Percentiles rank a stretch among this genome's conserved stretches.
phyloP scores from a whole-genome alignment of 2,888 invertebrate genomes.

The Cristatella mucedo region DNA sequence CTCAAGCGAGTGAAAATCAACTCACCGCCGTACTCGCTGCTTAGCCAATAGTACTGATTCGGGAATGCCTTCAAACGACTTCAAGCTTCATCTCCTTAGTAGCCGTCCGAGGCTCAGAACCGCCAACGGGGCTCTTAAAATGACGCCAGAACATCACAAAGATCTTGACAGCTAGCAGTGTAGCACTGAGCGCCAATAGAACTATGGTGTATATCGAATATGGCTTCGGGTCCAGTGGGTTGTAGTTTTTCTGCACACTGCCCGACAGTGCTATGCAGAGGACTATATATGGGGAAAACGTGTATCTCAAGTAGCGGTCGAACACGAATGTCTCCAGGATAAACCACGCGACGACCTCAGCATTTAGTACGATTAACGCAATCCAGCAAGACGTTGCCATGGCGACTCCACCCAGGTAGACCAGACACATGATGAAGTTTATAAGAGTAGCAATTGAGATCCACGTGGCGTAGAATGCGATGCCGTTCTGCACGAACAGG shows the following conservation, averaged over 20 bases:
- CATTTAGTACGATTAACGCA: conserved; percentile 18
- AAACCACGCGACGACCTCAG: conserved; percentile 20
- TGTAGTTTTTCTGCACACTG: conserved; percentile 20
- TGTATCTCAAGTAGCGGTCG: conserved; percentile 26
- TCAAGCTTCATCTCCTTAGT: no score
- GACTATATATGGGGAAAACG: conserved; percentile 27
- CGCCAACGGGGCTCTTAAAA: no score
- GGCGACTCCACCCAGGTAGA: conserved; percentile 15
- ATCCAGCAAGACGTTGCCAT: conserved; percentile 18
- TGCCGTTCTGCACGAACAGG: conserved; percentile 25
- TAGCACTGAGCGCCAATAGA: conserved; percentile 15
- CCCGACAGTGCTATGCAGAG: conserved; percentile 24
- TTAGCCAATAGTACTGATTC: no score
- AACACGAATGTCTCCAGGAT: conserved; percentile 23
- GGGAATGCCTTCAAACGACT: no score
- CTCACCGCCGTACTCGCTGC: no score
- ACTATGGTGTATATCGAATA: conserved; percentile 21
- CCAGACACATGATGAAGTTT: conserved; percentile 24
- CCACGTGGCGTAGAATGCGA: conserved; percentile 31
- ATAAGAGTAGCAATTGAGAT: conserved; percentile 25
- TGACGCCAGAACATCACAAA: conserved; percentile 12
- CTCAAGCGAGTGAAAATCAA: no score
- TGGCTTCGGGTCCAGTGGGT: conserved; percentile 13
- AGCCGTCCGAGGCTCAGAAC: no score
- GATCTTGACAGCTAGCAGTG: conserved; percentile 11